Percentiles rank a stretch among this genome's conserved stretches.
phyloP scores from a whole-genome alignment of 2,113 vertebrate genomes.

The Perognathus longimembris region DNA sequence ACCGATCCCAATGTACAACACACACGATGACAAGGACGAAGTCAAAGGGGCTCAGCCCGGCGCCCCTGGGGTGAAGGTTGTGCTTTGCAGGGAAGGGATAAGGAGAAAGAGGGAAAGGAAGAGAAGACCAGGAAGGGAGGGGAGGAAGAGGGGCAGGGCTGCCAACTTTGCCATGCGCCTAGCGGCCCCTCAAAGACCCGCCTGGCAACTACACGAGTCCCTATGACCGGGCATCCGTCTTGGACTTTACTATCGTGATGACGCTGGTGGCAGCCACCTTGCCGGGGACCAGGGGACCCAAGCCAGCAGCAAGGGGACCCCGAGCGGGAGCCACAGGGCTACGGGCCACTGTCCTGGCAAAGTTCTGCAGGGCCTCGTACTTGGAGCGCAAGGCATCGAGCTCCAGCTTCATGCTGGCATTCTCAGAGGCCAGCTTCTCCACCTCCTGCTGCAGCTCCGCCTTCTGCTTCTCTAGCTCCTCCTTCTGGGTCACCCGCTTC shows the following conservation, averaged over 20 bases:
- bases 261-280: slow-evolving; percentile 99
- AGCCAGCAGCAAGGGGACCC: slow-evolving; percentile 92
- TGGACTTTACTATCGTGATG: slow-evolving; percentile 99
- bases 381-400: slow-evolving; percentile 98
- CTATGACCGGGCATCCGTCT: slow-evolving; percentile 97
- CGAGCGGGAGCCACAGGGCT: slow-evolving; percentile 92
- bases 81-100: slow-evolving; percentile 75
- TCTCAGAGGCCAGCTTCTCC: slow-evolving; percentile 97
- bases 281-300: slow-evolving; percentile 95
- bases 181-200: slow-evolving; percentile 91
- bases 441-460: slow-evolving; percentile 97
- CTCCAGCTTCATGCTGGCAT: slow-evolving; percentile 98
- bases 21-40: slow-evolving; percentile 74
- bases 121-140: too few relatives aligned
- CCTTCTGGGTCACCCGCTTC: slow-evolving; percentile 98
- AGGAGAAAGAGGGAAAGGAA: neutral
- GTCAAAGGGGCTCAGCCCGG: slow-evolving; percentile 74
- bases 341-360: slow-evolving; percentile 97
- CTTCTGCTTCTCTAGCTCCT: slow-evolving; percentile 99
- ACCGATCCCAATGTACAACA: slow-evolving; percentile 76
- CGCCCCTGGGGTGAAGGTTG: slow-evolving; percentile 73
- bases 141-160: slow-evolving; percentile 67
- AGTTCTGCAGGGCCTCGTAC: slow-evolving; percentile 98
- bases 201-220: slow-evolving; percentile 81
- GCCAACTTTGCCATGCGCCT: slow-evolving; percentile 86